Percentiles rank a stretch among this genome's conserved stretches.
Evolutionary conservation across 2,888 invertebrate genomes (phyloP).

Genomic region (Agrenia bidenticulata): DNA sequence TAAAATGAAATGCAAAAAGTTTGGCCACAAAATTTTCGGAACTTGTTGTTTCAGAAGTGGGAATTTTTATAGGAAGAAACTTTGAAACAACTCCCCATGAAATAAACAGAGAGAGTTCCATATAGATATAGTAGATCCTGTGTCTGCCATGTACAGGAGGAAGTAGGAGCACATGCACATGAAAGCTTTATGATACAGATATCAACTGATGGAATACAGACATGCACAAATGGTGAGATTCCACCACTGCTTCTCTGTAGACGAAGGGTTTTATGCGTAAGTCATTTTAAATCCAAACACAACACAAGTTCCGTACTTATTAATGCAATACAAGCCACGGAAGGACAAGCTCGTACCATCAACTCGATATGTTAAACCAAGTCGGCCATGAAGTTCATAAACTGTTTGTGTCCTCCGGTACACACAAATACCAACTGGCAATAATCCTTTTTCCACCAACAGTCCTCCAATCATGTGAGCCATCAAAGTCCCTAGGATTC

Average conservation of each 20-base stretch:
- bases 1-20: slow-evolving; percentile 19
- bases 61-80: not conserved
- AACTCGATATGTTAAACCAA: not conserved
- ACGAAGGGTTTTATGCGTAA: too few relatives aligned
- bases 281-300: too few relatives aligned
- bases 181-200: too few relatives aligned
- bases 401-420: not conserved
- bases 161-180: too few relatives aligned
- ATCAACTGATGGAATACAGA: not conserved
- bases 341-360: too few relatives aligned
- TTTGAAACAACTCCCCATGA: slow-evolving; percentile 2
- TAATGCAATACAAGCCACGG: too few relatives aligned
- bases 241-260: too few relatives aligned
- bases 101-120: not conserved
- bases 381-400: slow-evolving; percentile 4
- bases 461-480: not conserved
- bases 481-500: not conserved
- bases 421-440: not conserved
- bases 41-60: slow-evolving; percentile 15
- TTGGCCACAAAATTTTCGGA: slow-evolving; percentile 5
- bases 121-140: too few relatives aligned
- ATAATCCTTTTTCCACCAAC: not conserved
- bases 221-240: too few relatives aligned
- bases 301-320: too few relatives aligned
- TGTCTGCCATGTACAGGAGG: too few relatives aligned